Percentiles rank a stretch among this genome's conserved stretches.
These are phyloP conservation scores for Scopus umbretta DNA, from an alignment of 2,113 vertebrate genomes.

Conservation along the genomic window DNA sequence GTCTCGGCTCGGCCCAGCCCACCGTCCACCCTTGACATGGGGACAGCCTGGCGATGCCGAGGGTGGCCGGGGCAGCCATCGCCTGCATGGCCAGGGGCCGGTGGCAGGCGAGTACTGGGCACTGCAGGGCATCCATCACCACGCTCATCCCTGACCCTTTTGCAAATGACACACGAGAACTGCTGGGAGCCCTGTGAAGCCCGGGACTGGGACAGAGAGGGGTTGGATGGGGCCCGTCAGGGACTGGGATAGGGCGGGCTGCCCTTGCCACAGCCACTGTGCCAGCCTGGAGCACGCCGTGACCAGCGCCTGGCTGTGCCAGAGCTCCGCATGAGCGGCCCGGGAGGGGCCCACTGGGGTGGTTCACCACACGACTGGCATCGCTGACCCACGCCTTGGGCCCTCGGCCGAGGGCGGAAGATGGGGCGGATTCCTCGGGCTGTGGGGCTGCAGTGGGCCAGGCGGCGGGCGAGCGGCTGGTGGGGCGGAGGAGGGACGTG, in stretches of 20 bases:
- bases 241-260: rapidly evolving
- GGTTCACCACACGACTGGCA: rapidly evolving
- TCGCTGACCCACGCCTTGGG: rapidly evolving
- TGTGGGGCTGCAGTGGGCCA: background rate
- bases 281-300: rapidly evolving
- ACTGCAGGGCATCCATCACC: background rate
- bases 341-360: background rate
- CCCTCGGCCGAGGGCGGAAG: rapidly evolving
- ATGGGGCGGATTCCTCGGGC: rapidly evolving
- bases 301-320: background rate
- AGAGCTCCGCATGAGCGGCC: rapidly evolving
- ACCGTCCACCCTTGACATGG: rapidly evolving
- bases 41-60: background rate
- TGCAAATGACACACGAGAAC: no score
- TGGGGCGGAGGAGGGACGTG: background rate
- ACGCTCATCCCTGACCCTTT: rapidly evolving
- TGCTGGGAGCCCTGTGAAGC: background rate
- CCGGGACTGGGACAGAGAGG: background rate
- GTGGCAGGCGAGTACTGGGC: background rate
- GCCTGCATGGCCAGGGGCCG: background rate
- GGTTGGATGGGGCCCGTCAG: background rate
- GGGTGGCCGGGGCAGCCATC: background rate
- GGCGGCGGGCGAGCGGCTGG: background rate
- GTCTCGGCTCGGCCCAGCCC: background rate
- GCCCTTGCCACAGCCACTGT: background rate